Percentiles rank a stretch among this genome's conserved stretches.
Evolutionary conservation across 2,888 invertebrate genomes (phyloP).

Genomic region (Polydrusus cervinus): DNA sequence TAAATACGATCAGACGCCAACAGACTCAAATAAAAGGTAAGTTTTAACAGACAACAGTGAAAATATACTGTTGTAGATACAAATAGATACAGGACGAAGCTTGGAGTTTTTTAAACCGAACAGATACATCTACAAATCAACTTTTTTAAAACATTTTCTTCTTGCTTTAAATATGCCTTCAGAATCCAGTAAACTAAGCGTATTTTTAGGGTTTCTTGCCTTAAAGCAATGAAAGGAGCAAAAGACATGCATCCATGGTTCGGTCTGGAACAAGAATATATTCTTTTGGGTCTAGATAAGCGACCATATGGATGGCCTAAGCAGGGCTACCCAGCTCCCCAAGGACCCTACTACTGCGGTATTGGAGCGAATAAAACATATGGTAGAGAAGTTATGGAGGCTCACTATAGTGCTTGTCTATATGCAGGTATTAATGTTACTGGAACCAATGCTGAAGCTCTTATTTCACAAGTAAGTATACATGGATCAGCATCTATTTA

Average conservation of each 20-base stretch:
- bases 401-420: slow-evolving; percentile 95
- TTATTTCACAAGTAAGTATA: slow-evolving; percentile 87
- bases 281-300: slow-evolving; percentile 87
- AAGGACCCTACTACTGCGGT: slow-evolving; percentile 98
- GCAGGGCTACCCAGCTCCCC: slow-evolving; percentile 94
- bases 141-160: too few relatives aligned
- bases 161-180: too few relatives aligned
- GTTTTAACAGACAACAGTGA: too few relatives aligned
- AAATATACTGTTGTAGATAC: too few relatives aligned
- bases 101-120: too few relatives aligned
- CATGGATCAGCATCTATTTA: too few relatives aligned
- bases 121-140: too few relatives aligned
- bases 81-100: too few relatives aligned
- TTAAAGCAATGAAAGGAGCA: slow-evolving; percentile 83
- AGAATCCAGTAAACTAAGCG: background rate
- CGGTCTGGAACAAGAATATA: slow-evolving; percentile 95
- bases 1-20: slow-evolving; percentile 88
- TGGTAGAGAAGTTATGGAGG: slow-evolving; percentile 96
- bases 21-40: slow-evolving; percentile 83
- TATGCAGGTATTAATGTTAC: slow-evolving; percentile 94
- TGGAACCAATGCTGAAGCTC: slow-evolving; percentile 98
- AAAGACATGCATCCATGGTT: slow-evolving; percentile 89
- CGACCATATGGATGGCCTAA: slow-evolving; percentile 96
- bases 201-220: slow-evolving; percentile 73
- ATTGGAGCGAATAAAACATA: slow-evolving; percentile 96